Percentiles rank a stretch among this genome's conserved stretches.
Conservation (phyloP, 2,797 vertebrate genomes). For the Hydrocynus forskahlii region DNA sequence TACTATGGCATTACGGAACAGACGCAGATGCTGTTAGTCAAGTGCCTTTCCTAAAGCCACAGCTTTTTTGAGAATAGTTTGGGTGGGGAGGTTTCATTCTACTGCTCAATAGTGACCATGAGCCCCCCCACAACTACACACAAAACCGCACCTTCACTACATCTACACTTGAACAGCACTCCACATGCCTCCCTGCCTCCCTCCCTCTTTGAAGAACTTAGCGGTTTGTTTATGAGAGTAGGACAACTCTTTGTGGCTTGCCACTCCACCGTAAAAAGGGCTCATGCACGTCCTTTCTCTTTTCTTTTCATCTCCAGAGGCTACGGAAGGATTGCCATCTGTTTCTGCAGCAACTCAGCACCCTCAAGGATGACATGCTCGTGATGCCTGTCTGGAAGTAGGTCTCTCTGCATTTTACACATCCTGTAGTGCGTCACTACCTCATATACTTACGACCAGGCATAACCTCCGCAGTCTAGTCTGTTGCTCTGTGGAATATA, state of each 20-base stretch:
- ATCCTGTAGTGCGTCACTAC: not conserved
- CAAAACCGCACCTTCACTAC: not conserved
- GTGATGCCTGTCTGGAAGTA: constrained; percentile 85
- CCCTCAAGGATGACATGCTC: constrained; percentile 71
- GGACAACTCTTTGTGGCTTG: constrained; percentile 65
- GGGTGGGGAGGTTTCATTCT: not conserved
- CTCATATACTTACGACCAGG: not conserved
- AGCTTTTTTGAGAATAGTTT: constrained; percentile 2
- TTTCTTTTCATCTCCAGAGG: constrained; percentile 61
- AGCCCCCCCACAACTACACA: not conserved
- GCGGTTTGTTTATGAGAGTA: constrained; percentile 73
- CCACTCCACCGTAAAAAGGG: constrained; percentile 59
- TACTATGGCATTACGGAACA: not conserved
- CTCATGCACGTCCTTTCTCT: constrained; percentile 30
- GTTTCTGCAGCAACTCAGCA: constrained; percentile 60
- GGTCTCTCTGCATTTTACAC: constrained; percentile 44
- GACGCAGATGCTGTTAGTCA: not conserved
- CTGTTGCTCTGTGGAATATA: not conserved
- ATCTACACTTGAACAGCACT: constrained; percentile 59
- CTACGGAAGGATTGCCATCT: constrained; percentile 75
- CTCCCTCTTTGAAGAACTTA: constrained; percentile 69
- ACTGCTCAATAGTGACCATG: not conserved
- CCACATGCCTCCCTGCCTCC: constrained; percentile 59
- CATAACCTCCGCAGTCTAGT: not conserved
- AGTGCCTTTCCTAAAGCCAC: not conserved